phyloP scores from a whole-genome alignment of 2,888 invertebrate genomes.

The Acleris holmiana region DNA sequence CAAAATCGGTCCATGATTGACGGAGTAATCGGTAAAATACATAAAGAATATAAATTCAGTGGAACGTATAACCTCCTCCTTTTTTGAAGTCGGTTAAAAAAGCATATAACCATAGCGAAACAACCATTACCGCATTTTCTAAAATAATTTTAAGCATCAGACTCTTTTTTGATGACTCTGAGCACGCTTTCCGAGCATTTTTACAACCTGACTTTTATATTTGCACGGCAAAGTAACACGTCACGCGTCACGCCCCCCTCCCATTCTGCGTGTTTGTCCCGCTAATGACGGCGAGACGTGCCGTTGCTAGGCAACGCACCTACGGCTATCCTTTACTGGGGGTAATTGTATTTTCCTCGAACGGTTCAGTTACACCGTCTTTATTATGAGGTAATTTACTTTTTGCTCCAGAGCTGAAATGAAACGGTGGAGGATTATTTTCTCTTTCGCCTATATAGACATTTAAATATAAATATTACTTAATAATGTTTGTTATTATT shows the following conservation, averaged over 20 bases:
- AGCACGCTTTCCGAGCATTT: not conserved
- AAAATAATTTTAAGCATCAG: no score
- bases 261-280: slow-evolving; percentile 46
- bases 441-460: not conserved
- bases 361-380: slow-evolving; percentile 3
- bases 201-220: slow-evolving; percentile 6
- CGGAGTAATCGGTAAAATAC: no score
- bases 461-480: not conserved
- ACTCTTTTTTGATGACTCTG: no score
- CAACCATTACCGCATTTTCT: no score
- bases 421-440: not conserved
- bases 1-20: no score
- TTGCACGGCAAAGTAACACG: slow-evolving; percentile 17
- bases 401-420: not conserved
- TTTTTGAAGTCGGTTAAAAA: no score
- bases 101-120: no score
- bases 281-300: slow-evolving; percentile 57
- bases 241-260: slow-evolving; percentile 11
- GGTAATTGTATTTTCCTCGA: slow-evolving; percentile 9
- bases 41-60: no score
- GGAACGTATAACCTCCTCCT: no score
- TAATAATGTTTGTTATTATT: no score
- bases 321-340: slow-evolving; percentile 10
- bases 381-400: slow-evolving; percentile 1
- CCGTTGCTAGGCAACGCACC: slow-evolving; percentile 51